phyloP scores from a whole-genome alignment of 2,113 vertebrate genomes.

The Anhinga rufa region DNA sequence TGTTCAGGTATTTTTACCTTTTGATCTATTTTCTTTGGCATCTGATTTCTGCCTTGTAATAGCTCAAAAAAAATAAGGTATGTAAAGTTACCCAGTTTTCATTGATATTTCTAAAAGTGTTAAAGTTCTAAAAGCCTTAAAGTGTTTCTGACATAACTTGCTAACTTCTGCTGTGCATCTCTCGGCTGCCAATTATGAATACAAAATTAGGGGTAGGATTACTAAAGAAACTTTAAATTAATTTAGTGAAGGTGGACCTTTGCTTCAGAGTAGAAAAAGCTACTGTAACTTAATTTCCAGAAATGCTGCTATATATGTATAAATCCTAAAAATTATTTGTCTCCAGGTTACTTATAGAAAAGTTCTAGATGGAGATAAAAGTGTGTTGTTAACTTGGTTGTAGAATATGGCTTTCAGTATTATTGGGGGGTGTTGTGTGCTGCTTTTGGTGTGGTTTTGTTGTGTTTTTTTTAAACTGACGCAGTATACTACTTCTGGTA shows the following conservation, averaged over 20 bases:
- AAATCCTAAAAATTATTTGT: background rate
- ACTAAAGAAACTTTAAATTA: background rate
- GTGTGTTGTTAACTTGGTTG: background rate
- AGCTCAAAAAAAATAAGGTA: background rate
- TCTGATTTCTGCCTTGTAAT: background rate
- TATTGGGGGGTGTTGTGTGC: background rate
- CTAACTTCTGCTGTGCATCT: background rate
- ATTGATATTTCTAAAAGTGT: background rate
- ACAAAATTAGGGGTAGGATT: background rate
- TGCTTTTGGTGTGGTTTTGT: background rate
- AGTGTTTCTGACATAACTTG: background rate
- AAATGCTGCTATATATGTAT: background rate
- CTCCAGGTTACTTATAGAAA: background rate
- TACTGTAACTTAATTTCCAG: background rate
- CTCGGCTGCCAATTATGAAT: background rate
- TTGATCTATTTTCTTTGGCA: background rate
- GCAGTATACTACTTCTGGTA: background rate
- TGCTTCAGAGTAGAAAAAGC: background rate
- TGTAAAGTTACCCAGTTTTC: background rate
- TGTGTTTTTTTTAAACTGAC: background rate
- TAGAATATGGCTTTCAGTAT: background rate
- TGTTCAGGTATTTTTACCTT: background rate
- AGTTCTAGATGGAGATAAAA: background rate
- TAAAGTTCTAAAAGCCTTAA: no score
- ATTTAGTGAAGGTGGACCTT: background rate